These are phyloP conservation scores for Chironomus tentans DNA, from an alignment of 2,888 invertebrate species.

Conservation along the genomic window DNA sequence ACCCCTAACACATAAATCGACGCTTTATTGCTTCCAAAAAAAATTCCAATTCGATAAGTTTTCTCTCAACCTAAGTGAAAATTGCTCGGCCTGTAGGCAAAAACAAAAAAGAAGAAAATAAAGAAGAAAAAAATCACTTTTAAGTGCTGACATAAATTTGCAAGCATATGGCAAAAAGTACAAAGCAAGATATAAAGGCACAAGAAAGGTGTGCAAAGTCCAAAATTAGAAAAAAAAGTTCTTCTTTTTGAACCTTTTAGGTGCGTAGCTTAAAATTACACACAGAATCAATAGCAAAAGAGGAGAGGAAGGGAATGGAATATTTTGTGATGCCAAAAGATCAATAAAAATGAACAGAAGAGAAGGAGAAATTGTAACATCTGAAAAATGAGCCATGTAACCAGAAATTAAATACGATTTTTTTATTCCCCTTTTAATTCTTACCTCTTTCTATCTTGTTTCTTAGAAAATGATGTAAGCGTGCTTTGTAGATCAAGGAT, in stretches of 20 bases:
- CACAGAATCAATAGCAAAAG: too few relatives aligned
- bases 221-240: not conserved
- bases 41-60: too few relatives aligned
- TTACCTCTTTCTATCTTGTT: too few relatives aligned
- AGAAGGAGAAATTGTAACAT: not conserved
- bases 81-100: not conserved
- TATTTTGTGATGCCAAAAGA: not conserved
- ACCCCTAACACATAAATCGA: too few relatives aligned
- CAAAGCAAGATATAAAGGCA: not conserved
- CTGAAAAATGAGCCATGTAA: not conserved
- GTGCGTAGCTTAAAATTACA: too few relatives aligned
- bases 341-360: not conserved
- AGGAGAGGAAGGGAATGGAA: too few relatives aligned
- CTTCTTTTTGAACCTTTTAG: not conserved
- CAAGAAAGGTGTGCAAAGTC: not conserved
- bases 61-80: too few relatives aligned
- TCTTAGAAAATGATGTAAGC: too few relatives aligned
- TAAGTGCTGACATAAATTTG: not conserved
- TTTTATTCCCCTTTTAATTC: too few relatives aligned
- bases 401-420: not conserved
- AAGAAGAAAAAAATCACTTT: not conserved
- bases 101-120: not conserved
- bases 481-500: too few relatives aligned
- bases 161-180: not conserved
- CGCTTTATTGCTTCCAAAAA: too few relatives aligned